phyloP scores from a whole-genome alignment of 2,797 vertebrate genomes.

The Agapornis canus region DNA sequence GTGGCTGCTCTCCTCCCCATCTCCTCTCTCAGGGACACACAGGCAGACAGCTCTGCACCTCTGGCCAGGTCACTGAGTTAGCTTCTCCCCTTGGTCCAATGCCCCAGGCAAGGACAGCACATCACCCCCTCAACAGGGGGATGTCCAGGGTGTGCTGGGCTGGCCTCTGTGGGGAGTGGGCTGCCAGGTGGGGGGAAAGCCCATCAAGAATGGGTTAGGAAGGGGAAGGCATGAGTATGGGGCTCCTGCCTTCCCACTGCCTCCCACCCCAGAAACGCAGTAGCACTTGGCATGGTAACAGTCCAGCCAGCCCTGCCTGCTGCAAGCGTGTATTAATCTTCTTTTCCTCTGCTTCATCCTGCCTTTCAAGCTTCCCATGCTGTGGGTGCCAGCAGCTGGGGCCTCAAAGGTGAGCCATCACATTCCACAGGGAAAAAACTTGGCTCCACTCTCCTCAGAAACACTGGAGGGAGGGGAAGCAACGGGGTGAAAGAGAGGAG shows the following conservation, averaged over 20 bases:
- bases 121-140: background rate
- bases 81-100: background rate
- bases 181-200: background rate
- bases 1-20: background rate
- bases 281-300: background rate
- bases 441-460: background rate
- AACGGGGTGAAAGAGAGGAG: background rate
- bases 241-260: background rate
- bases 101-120: background rate
- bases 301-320: slow-evolving; percentile 16
- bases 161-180: background rate
- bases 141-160: background rate
- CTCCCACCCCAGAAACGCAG: background rate
- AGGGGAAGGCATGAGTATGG: background rate
- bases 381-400: slow-evolving; percentile 45
- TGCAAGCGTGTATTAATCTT: slow-evolving; percentile 56
- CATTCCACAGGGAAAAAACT: slow-evolving; percentile 64
- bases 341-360: slow-evolving; percentile 53
- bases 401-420: slow-evolving; percentile 63
- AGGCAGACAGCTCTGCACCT: background rate
- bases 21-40: rapidly evolving
- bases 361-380: slow-evolving; percentile 29
- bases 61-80: background rate
- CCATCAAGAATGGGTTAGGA: background rate
- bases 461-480: background rate